A percentile compares a stretch with the other conserved stretches of the same genome.
Conservation (phyloP, 2,888 invertebrate species). For the Cetonia aurata region DNA sequence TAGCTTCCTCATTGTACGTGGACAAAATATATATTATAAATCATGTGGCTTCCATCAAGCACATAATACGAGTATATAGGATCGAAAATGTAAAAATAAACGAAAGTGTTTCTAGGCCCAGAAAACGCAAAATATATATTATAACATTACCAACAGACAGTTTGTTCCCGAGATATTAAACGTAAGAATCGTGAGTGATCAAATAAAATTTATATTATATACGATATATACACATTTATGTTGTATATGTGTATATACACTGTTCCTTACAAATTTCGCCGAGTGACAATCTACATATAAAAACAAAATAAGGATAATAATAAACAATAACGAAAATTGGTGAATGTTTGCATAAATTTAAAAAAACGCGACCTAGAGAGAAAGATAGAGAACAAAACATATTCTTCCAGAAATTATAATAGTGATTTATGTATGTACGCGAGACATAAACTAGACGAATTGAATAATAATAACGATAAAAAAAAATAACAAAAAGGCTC, state of each 20-base stretch:
- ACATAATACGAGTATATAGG: conserved; percentile 6
- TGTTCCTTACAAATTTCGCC: conserved; percentile 57
- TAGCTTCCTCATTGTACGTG: conserved; percentile 27
- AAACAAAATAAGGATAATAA: conserved; percentile 8
- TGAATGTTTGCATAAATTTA: conserved; percentile 2
- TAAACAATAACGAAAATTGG: conserved; percentile 2
- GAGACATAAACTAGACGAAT: conserved; percentile 8
- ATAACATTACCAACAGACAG: neutral
- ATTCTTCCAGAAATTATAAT: conserved; percentile 33
- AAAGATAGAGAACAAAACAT: conserved; percentile 3
- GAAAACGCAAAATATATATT: neutral
- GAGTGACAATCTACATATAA: conserved; percentile 60
- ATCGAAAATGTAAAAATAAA: conserved; percentile 5
- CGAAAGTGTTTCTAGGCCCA: conserved; percentile 27
- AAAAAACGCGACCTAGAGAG: neutral
- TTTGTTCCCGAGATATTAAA: neutral
- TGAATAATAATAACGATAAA: conserved; percentile 22
- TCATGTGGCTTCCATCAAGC: conserved; percentile 64
- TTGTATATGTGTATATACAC: conserved; percentile 32
- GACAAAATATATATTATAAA: conserved; percentile 51
- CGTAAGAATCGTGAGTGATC: conserved; percentile 54
- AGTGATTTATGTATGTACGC: conserved; percentile 12
- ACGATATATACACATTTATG: conserved; percentile 2
- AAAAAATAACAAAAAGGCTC: conserved; percentile 2
- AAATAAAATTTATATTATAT: conserved; percentile 26